Evolutionary conservation across 1,140 invertebrate genomes (phyloP).

Genomic region (Hycleus cichorii): DNA sequence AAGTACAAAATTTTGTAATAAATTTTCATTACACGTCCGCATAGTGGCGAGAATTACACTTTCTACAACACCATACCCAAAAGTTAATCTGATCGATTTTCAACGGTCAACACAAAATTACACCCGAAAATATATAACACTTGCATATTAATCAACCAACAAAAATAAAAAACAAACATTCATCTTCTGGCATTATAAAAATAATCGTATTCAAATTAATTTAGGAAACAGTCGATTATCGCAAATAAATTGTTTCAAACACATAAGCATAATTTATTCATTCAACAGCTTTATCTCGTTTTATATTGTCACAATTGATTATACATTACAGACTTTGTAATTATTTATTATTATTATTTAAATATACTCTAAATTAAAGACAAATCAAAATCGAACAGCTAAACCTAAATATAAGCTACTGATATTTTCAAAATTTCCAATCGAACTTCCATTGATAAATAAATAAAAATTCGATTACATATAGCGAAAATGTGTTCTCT

Average conservation of each 20-base stretch:
- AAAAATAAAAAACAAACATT: too few species aligned
- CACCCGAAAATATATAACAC: too few species aligned
- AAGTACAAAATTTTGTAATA: constrained; percentile 8
- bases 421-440: background rate
- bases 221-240: too few species aligned
- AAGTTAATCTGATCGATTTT: too few species aligned
- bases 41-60: background rate
- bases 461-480: too few species aligned
- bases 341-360: background rate
- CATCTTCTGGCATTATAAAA: too few species aligned
- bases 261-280: constrained; percentile 34
- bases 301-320: constrained; percentile 40
- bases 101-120: too few species aligned
- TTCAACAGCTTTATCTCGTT: constrained; percentile 28
- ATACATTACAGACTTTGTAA: constrained; percentile 22
- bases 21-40: constrained; percentile 1
- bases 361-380: constrained; percentile 1
- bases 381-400: constrained; percentile 5
- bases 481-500: too few species aligned
- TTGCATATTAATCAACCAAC: too few species aligned
- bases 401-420: constrained; percentile 12
- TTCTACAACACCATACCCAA: constrained; percentile 1
- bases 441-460: too few species aligned
- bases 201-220: too few species aligned
- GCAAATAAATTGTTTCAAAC: constrained; percentile 12